Conservation (phyloP, 2,888 invertebrate species). For the Dorcus parallelipipedus region DNA sequence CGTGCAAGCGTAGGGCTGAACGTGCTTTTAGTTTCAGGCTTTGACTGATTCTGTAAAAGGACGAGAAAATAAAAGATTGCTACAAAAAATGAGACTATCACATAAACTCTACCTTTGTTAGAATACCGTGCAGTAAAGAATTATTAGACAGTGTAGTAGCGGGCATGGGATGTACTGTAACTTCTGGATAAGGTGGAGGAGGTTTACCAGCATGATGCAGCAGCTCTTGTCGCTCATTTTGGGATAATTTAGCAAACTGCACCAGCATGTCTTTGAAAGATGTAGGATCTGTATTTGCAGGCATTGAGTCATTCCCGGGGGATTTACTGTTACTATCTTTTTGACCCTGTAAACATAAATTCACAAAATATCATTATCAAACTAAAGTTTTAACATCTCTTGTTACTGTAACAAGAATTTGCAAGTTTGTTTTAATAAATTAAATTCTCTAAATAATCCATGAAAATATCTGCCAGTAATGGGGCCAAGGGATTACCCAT, state of each 20-base stretch:
- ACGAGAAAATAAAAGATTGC: too few relatives aligned
- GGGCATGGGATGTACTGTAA: slow-evolving; percentile 71
- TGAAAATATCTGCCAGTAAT: too few relatives aligned
- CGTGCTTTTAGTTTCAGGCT: slow-evolving; percentile 52
- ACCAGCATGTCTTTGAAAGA: slow-evolving; percentile 72
- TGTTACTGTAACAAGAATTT: too few relatives aligned
- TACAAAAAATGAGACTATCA: neutral
- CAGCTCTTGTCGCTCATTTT: slow-evolving; percentile 51
- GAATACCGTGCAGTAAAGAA: slow-evolving; percentile 72
- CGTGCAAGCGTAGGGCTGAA: slow-evolving; percentile 79
- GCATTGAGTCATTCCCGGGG: slow-evolving; percentile 54
- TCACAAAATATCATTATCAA: too few relatives aligned
- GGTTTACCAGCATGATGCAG: slow-evolving; percentile 48
- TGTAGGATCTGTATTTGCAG: slow-evolving; percentile 51
- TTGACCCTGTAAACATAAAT: too few relatives aligned
- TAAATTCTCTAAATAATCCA: too few relatives aligned
- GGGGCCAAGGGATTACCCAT: too few relatives aligned
- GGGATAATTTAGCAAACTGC: slow-evolving; percentile 65
- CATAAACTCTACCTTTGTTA: slow-evolving; percentile 60
- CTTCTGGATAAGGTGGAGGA: slow-evolving; percentile 73
- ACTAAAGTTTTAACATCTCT: too few relatives aligned
- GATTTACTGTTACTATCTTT: too few relatives aligned
- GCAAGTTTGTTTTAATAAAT: too few relatives aligned
- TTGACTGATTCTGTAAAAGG: slow-evolving; percentile 39
- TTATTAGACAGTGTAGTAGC: slow-evolving; percentile 50